Evolutionary conservation across 1,140 invertebrate genomes (phyloP).

Genomic region (Triops longicaudatus): DNA sequence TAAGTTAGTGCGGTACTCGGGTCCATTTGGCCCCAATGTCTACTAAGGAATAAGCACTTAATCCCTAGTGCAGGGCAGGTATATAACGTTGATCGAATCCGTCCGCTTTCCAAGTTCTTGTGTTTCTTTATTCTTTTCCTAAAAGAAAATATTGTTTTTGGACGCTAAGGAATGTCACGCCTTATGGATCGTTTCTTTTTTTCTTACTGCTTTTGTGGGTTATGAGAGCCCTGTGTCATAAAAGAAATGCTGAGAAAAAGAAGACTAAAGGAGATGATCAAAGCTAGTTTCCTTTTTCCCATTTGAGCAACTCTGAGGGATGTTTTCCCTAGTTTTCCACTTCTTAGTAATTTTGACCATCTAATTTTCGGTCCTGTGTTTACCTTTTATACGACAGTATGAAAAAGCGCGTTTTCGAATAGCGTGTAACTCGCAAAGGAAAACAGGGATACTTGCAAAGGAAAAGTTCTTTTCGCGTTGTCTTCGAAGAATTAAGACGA

Average conservation of each 20-base stretch:
- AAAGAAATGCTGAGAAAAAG: neutral
- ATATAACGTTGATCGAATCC: conserved; percentile 6
- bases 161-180: conserved; percentile 1
- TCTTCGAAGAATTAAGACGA: no score
- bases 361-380: neutral
- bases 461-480: neutral
- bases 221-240: neutral
- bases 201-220: neutral
- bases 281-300: neutral
- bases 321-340: neutral
- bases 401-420: no score
- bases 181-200: neutral
- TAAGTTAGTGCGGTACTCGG: neutral
- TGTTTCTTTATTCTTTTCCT: neutral
- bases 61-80: neutral
- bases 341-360: neutral
- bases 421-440: neutral
- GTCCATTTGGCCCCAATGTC: no score
- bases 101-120: neutral
- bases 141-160: neutral
- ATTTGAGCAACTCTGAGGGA: neutral
- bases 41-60: no score
- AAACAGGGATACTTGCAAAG: neutral
- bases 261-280: neutral
- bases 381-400: no score